A percentile compares a stretch with the other conserved stretches of the same genome.
Evolutionary conservation across 2,797 vertebrate genomes (phyloP).

Genomic region (Trachops cirrhosus): DNA sequence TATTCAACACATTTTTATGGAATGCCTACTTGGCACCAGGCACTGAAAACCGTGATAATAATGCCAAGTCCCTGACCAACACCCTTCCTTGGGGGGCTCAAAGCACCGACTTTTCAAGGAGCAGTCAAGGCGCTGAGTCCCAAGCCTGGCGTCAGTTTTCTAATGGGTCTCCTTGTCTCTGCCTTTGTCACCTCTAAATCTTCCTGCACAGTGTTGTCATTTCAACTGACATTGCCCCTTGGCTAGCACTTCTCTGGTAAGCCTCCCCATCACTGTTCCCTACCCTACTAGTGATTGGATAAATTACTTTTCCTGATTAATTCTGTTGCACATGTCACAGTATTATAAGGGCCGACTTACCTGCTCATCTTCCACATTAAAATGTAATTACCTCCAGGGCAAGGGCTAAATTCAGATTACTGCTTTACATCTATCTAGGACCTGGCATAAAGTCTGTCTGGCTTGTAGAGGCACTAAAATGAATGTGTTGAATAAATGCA

Average conservation of each 20-base stretch:
- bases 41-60: not conserved
- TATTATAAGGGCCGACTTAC: not conserved
- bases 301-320: not conserved
- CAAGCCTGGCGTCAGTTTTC: not conserved
- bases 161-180: not conserved
- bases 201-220: not conserved
- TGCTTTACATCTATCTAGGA: not conserved
- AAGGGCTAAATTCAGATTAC: conserved; percentile 24
- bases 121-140: not conserved
- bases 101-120: not conserved
- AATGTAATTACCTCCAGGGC: not conserved
- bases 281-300: not conserved
- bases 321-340: not conserved
- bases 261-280: not conserved
- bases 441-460: not conserved
- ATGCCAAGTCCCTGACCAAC: not conserved
- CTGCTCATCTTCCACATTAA: not conserved
- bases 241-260: not conserved
- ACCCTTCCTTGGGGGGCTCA: not conserved
- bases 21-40: not conserved
- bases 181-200: not conserved
- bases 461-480: not conserved
- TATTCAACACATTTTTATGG: not conserved
- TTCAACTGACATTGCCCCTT: not conserved
- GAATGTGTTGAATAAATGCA: not conserved